Percentiles rank a stretch among this genome's conserved stretches.
phyloP scores from a whole-genome alignment of 2,888 invertebrate genomes.

The Lacanobia oleracea region DNA sequence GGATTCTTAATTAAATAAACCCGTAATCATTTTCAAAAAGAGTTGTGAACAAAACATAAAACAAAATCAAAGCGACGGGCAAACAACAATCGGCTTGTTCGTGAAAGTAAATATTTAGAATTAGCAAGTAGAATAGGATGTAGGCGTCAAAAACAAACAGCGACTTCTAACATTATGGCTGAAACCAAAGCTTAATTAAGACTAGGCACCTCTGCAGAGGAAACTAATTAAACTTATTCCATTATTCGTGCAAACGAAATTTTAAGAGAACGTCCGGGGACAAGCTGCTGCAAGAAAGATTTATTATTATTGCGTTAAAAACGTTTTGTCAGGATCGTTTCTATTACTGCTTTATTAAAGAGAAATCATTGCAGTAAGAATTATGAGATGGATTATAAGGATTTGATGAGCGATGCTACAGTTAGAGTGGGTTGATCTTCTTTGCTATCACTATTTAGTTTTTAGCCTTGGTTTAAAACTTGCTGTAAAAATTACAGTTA shows the following conservation, averaged over 20 bases:
- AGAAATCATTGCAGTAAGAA: slow-evolving; percentile 31
- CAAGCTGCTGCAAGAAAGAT: slow-evolving; percentile 76
- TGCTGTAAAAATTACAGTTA: not conserved
- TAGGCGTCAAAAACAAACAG: slow-evolving; percentile 74
- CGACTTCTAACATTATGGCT: slow-evolving; percentile 75
- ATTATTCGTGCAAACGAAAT: slow-evolving; percentile 85
- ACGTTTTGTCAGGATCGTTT: slow-evolving; percentile 65
- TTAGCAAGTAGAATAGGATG: slow-evolving; percentile 65
- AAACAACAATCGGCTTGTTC: slow-evolving; percentile 34
- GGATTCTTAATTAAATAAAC: not conserved
- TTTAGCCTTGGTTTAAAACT: not conserved
- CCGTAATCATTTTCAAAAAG: not conserved
- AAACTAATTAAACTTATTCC: slow-evolving; percentile 89
- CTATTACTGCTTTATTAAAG: slow-evolving; percentile 57
- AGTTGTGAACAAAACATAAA: slow-evolving; percentile 4
- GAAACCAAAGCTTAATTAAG: slow-evolving; percentile 86
- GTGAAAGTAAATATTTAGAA: slow-evolving; percentile 60
- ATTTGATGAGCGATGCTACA: not conserved
- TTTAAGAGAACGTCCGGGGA: slow-evolving; percentile 79
- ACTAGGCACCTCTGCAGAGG: slow-evolving; percentile 81
- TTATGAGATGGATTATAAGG: not conserved
- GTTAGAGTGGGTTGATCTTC: not conserved
- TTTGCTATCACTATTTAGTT: not conserved
- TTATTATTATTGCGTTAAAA: slow-evolving; percentile 75
- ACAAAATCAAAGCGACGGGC: slow-evolving; percentile 29